Percentiles rank a stretch among this genome's conserved stretches.
Conservation (phyloP, 2,113 vertebrate genomes). For the Seriola dumerili region DNA sequence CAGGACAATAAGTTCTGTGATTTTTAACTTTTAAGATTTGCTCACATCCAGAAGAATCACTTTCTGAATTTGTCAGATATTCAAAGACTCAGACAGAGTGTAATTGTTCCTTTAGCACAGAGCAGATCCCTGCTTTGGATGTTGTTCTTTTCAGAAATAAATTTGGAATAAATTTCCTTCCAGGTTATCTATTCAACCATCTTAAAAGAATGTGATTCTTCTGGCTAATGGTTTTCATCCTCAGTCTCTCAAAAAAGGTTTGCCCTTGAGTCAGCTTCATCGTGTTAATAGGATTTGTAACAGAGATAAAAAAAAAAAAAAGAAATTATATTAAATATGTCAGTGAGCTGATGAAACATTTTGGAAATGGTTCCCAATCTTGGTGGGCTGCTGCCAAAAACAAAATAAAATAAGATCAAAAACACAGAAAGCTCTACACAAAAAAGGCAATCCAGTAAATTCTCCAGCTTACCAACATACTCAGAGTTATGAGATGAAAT, state of each 20-base stretch:
- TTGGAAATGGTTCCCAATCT: constrained; percentile 43
- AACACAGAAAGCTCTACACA: constrained; percentile 13
- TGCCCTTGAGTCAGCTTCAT: constrained; percentile 48
- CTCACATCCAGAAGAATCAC: not conserved
- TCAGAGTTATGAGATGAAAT: not conserved
- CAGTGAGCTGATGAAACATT: constrained; percentile 52
- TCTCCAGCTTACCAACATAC: not conserved
- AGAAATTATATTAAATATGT: constrained; percentile 34
- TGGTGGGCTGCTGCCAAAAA: constrained; percentile 35
- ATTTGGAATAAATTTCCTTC: constrained; percentile 22
- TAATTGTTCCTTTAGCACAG: constrained; percentile 24
- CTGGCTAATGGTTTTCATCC: constrained; percentile 19
- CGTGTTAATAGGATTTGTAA: constrained; percentile 64
- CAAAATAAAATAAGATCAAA: constrained; percentile 41
- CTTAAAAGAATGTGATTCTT: constrained; percentile 11
- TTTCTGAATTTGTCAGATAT: constrained; percentile 1
- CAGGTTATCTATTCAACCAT: constrained; percentile 12
- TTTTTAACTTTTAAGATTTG: not conserved
- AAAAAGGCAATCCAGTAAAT: constrained; percentile 20
- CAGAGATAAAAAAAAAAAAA: constrained; percentile 25
- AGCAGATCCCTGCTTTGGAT: not conserved
- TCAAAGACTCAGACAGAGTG: not conserved
- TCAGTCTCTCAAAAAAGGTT: constrained; percentile 29
- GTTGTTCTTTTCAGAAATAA: not conserved
- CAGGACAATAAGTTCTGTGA: not conserved